Evolutionary conservation across 1,140 invertebrate species (phyloP).

Genomic region (Conus betulinus): DNA sequence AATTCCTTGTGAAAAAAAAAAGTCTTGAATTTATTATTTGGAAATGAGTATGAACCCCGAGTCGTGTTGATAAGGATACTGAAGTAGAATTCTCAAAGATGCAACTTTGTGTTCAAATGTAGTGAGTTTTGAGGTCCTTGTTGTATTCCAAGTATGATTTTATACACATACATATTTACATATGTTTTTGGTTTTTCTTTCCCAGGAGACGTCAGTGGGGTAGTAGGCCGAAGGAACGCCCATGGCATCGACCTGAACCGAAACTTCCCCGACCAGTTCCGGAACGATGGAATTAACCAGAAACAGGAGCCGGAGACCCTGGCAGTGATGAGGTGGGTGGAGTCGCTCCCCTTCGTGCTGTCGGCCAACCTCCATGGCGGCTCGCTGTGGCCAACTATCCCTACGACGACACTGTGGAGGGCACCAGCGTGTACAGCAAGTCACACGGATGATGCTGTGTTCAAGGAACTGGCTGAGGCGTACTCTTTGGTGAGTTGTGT

Average conservation of each 20-base stretch:
- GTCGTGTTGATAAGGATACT: no score
- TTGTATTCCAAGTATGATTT: no score
- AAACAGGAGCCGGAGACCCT: constrained; percentile 93
- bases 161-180: no score
- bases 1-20: no score
- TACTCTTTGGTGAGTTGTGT: constrained; percentile 83
- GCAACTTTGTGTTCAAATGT: no score
- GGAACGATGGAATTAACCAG: constrained; percentile 77
- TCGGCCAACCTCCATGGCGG: constrained; percentile 98
- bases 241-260: constrained; percentile 93
- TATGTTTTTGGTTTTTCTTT: not conserved
- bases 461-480: constrained; percentile 86
- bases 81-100: no score
- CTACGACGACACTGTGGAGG: constrained; percentile 80
- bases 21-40: no score
- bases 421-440: constrained; percentile 78
- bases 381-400: constrained; percentile 94
- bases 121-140: no score
- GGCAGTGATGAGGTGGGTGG: constrained; percentile 94
- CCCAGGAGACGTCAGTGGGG: constrained; percentile 59
- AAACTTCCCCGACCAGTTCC: constrained; percentile 95
- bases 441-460: constrained; percentile 91
- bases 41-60: no score
- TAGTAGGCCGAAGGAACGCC: constrained; percentile 87
- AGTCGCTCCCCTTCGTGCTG: constrained; percentile 91